Base-by-base conservation (phyloP, 2,888 invertebrate species). In the Drosophila meridionalis region DNA sequence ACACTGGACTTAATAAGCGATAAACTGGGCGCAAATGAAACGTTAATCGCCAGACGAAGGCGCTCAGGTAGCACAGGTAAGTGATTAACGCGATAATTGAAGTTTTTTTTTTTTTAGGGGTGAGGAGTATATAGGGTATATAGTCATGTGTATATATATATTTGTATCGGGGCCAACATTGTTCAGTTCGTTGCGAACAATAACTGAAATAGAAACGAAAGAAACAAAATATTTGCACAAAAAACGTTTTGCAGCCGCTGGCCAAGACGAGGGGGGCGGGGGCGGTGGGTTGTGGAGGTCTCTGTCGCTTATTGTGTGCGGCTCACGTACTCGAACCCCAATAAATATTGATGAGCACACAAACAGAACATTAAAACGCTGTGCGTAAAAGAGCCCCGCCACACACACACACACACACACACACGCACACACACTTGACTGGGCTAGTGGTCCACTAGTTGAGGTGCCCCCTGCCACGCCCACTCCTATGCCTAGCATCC, bases 261-360 rank as follows among this genome's bases (percentile, higher is more conserved):
- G 14, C 26, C 45, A 45, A 38, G 43, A 20, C 4, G 20, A 4
- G 20, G 9, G 9, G 20, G 12, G 11, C 38, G 3, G 20, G 20
- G 20, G 20, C 20, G 20, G 20, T 0, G 20, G 20, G 20, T 20
- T 20, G 20, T 20, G 20, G 20, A 20, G 20, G 20, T 20, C 20
- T 20, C 20, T 40, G 2, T 61, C 75, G 73, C 80, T 84, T 72
- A 87, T 87, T 84, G 80, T 85, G 81, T 78, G 82, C 75, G 78
- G 72, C 88, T 86, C 86, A 88, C 86, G 86, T 88, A 86, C 78
- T 84, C 82, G 87, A 78, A 85, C 85, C 87, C 83, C 85, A 87
- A 90, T 89, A 89, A 89, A 89, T 89, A 89, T 89, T 90, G 88
- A 89, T 89, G 88, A 88, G 90, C 83, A 82, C 72, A 83, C 85